phyloP scores from a whole-genome alignment of 2,113 vertebrate species.

The Salvator merianae region DNA sequence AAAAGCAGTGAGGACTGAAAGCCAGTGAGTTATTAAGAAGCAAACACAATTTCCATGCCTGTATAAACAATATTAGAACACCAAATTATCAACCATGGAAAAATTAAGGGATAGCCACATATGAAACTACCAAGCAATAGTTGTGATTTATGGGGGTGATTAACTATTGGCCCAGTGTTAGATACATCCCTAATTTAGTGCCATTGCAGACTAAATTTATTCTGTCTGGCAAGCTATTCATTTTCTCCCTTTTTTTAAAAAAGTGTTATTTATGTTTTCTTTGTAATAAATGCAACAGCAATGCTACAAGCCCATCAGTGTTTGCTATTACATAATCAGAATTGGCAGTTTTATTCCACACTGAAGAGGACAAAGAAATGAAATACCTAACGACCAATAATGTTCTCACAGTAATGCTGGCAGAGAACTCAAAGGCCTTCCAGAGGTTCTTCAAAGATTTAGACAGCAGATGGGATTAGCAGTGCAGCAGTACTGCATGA shows the following conservation, averaged over 20 bases:
- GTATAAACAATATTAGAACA: constrained; percentile 40
- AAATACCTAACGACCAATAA: too few relatives aligned
- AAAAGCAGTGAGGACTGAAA: constrained; percentile 21
- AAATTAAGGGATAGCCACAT: constrained; percentile 16
- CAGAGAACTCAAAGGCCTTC: too few relatives aligned
- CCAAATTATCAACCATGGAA: neutral
- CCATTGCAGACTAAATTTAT: constrained; percentile 7
- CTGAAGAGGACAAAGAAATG: too few relatives aligned
- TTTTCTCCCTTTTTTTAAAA: neutral
- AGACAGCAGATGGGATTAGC: too few relatives aligned
- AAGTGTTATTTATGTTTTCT: constrained; percentile 24
- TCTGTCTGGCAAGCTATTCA: neutral
- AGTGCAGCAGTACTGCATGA: too few relatives aligned
- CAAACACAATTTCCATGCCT: neutral
- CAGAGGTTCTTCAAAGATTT: too few relatives aligned
- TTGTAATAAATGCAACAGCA: constrained; percentile 21
- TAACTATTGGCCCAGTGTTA: constrained; percentile 19
- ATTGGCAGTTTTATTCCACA: too few relatives aligned
- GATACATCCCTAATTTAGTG: constrained; percentile 27
- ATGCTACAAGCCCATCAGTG: constrained; percentile 29
- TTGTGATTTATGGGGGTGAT: constrained; percentile 18
- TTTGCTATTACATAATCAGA: neutral
- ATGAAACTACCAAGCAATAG: constrained; percentile 7
- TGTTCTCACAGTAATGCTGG: too few relatives aligned
- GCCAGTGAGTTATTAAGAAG: constrained; percentile 28